Conservation (phyloP, 2,113 vertebrate genomes). For the Glaucidium brasilianum region DNA sequence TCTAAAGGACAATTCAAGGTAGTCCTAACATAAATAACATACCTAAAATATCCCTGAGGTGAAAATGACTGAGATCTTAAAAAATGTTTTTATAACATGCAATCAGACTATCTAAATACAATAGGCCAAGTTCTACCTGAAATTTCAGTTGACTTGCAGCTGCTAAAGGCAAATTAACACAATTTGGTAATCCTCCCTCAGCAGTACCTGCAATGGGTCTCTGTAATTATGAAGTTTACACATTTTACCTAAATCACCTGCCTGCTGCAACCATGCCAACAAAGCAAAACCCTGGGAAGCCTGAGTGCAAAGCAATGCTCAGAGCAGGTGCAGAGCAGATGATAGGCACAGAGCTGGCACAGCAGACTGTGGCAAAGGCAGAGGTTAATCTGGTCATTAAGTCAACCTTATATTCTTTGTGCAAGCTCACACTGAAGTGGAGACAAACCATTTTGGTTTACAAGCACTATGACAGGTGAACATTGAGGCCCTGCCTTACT, state of each 20-base stretch:
- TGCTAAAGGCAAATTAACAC: neutral
- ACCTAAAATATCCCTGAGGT: neutral
- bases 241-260: neutral
- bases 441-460: neutral
- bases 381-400: neutral
- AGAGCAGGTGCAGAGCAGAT: neutral
- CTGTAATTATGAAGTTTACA: neutral
- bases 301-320: neutral
- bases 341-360: neutral
- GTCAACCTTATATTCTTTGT: neutral
- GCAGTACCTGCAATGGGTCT: neutral
- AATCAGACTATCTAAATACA: neutral
- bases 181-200: neutral
- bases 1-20: neutral
- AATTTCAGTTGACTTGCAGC: neutral
- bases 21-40: neutral
- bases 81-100: neutral
- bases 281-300: neutral
- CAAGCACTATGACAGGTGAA: neutral
- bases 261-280: neutral
- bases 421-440: neutral
- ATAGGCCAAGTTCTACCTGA: neutral
- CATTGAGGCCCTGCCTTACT: neutral
- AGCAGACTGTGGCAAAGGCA: neutral
- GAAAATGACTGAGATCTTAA: neutral